Evolutionary conservation across 2,113 vertebrate genomes (phyloP), one percentile per base, ranked within the genome.

Genomic region (Mungos mungo): DNA sequence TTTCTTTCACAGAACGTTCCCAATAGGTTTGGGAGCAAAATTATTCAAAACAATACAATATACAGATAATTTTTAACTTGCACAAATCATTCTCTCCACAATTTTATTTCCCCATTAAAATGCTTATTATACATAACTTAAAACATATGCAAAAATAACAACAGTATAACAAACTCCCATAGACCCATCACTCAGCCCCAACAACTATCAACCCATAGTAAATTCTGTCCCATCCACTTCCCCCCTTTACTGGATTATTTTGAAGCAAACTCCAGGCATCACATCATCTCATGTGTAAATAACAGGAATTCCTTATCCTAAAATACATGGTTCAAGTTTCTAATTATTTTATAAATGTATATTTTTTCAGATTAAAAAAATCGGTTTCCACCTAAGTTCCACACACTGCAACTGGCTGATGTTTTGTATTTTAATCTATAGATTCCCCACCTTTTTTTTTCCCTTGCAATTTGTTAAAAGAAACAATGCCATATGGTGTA

Each of bases 251-350:
- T 5, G 38, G 54, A 72, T 87, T 90, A 82, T 93, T 93, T 2
- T 93, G 68, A 97, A 95, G 74, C 60, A 96, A 95, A 69, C 84
- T 50, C 45, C 85, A 97, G 79, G 66, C 45, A 93, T 94, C 31
- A 54, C 18, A 87, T 90, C 33, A 96, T 80, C 94, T 90, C 41
- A 88, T 82, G 35, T 93, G 50, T 72, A 95, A 91, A 72, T 88
- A 88, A 97, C 19, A 93, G 90, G 11, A 96, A 96, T 74, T 92
- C 45, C 10, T 91, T 45, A 93, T 89, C 14, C 82, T 82, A 96
- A 88, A 95, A 82, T 68, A 90, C 16, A 19, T 18, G 21, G 52
- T 77, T 95, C 38, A 79, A 72, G 54, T 86, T 92, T 93, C 68
- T 47, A 96, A 68, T 83, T 93, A 87, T 90, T 54, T 88, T 68